phyloP scores from a whole-genome alignment of 2,888 invertebrate genomes.

The Dicyrtoma fusca region DNA sequence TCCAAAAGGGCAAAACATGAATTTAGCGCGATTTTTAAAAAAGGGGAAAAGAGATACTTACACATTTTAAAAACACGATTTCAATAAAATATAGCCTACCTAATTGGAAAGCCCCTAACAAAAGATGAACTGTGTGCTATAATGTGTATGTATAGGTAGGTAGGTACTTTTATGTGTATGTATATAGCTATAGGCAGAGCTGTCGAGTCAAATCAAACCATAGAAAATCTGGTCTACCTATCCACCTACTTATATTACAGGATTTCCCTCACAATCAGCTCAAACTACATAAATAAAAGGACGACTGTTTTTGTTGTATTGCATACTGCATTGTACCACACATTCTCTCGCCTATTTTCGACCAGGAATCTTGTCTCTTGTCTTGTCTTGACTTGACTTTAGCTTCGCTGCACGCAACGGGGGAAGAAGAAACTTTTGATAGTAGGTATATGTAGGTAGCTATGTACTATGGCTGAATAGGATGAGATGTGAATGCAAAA shows the following conservation, averaged over 20 bases:
- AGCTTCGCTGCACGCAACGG: slow-evolving; percentile 15
- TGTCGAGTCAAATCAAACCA: slow-evolving; percentile 12
- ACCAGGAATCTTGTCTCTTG: slow-evolving; percentile 19
- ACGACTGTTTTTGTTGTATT: slow-evolving; percentile 35
- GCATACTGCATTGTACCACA: slow-evolving; percentile 6
- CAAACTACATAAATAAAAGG: background rate
- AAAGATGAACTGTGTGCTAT: too few species aligned
- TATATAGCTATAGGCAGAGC: background rate
- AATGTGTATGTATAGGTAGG: too few species aligned
- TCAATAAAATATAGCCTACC: too few species aligned
- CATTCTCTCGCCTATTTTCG: slow-evolving; percentile 10
- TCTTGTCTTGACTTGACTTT: slow-evolving; percentile 7
- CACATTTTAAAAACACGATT: too few species aligned
- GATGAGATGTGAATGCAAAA: too few species aligned
- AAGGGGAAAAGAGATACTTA: too few species aligned
- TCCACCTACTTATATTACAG: background rate
- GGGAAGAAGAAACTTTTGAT: slow-evolving; percentile 16
- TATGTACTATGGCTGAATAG: too few species aligned
- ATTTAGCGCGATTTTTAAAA: too few species aligned
- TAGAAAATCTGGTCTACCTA: background rate
- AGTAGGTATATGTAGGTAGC: too few species aligned
- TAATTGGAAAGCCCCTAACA: too few species aligned
- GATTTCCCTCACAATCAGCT: background rate
- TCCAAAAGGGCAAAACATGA: too few species aligned
- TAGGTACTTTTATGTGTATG: too few species aligned